Evolutionary conservation across 2,888 invertebrate genomes (phyloP), one percentile per base, ranked within the genome.

Genomic region (Lepidocyrtoides sp.): DNA sequence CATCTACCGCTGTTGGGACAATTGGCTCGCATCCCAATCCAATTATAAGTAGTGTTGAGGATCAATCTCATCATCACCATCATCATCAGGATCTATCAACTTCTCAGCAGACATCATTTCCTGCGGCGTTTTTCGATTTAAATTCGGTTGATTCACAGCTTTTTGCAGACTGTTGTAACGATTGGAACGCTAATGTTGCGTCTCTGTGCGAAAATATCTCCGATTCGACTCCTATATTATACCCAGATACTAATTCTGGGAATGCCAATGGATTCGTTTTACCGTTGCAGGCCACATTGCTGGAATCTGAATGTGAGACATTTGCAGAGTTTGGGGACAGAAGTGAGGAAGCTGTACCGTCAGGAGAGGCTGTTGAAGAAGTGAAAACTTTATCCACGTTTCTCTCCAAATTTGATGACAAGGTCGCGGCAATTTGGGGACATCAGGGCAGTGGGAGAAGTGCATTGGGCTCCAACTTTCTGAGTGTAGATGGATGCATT

Each of bases 351-450:
- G 0, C 41, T 17, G n/a, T 41, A 17, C 60, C 60, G 17, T 23
- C 69, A 12, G 90, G 66, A 32, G 14, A 82, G 54, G 85, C 85
- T 66, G 89, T 88, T 89, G 92, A 93, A 81, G 94, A 94, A 66
- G 91, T 93, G 88, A 93, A 93, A 32, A 93, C 94, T 0, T 66
- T 94, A 48, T 85, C 93, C 5, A 93, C 93, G 0, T 94, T 94
- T 88, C 86, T 94, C 17, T 93, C 94, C 5, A 94, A 94, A 57
- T 94, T 94, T 89, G 94, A 94, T 86, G 93, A 93, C 20, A 93
- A 93, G 88, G 93, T 94, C 44, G 94, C 94, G 20, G 94, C 94
- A 2, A 94, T 94, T 85, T 94, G 94, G 94, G 94, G 94, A 66
- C 85, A 89, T 20, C 84, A 83, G 72, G 89, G 89, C 1, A 86